Percentiles rank a stretch among this genome's conserved stretches.
Conservation (phyloP, 2,797 vertebrate genomes). For the Gymnocypris eckloni region DNA sequence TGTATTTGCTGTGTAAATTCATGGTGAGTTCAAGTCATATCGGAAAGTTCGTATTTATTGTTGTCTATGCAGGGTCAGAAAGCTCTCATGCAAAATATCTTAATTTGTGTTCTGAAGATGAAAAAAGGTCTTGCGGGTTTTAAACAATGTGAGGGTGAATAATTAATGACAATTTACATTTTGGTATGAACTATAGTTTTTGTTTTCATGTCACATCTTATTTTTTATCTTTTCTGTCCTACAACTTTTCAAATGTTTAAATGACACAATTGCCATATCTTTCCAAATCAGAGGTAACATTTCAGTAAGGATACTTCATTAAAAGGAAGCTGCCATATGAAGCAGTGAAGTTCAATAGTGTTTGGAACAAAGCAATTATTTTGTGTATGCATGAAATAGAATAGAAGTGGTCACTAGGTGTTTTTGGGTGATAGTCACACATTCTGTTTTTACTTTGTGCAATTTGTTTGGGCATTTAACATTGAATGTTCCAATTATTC, state of each 20-base stretch:
- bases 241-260: neutral
- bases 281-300: neutral
- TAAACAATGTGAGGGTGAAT: neutral
- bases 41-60: neutral
- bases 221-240: neutral
- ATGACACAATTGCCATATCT: neutral
- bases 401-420: neutral
- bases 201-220: neutral
- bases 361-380: neutral
- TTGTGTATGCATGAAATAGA: neutral
- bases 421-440: neutral
- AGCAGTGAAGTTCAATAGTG: neutral
- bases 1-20: neutral
- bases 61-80: no score
- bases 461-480: neutral
- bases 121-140: neutral
- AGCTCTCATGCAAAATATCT: neutral
- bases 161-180: neutral
- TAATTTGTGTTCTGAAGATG: neutral
- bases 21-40: neutral
- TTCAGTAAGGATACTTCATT: neutral
- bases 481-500: neutral
- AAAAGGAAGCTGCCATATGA: neutral
- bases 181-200: neutral
- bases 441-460: neutral